These are phyloP conservation scores for Crenichthys baileyi DNA, from an alignment of 2,797 vertebrate species.

Conservation along the genomic window DNA sequence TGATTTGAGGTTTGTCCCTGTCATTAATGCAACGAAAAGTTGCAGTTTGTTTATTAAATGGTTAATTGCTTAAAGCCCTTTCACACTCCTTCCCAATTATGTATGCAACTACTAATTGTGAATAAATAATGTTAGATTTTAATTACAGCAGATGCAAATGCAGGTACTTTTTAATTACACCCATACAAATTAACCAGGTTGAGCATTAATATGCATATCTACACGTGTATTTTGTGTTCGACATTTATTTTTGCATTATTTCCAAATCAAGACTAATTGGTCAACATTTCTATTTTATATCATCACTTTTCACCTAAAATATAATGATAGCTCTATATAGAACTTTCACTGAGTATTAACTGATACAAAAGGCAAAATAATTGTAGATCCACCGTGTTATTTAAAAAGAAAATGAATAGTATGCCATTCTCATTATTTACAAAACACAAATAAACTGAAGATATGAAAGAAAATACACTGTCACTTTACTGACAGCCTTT, in stretches of 20 bases:
- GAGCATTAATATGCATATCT: background rate
- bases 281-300: background rate
- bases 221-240: background rate
- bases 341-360: too few relatives aligned
- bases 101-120: slow-evolving; percentile 12
- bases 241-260: background rate
- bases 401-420: background rate
- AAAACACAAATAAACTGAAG: background rate
- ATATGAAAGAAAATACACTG: background rate
- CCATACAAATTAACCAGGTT: background rate
- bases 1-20: too few relatives aligned
- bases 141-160: slow-evolving; percentile 45
- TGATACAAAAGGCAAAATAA: too few relatives aligned
- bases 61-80: slow-evolving; percentile 14
- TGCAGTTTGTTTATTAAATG: slow-evolving; percentile 27
- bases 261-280: background rate
- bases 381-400: too few relatives aligned
- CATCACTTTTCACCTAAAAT: background rate
- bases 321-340: background rate
- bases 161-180: background rate
- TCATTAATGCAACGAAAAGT: background rate
- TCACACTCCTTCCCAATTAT: slow-evolving; percentile 26
- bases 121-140: slow-evolving; percentile 18
- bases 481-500: background rate
- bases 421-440: background rate